A percentile compares a stretch with the other conserved stretches of the same genome.
These are phyloP conservation scores for Diphyllodes magnificus DNA, from an alignment of 2,113 vertebrate genomes.

Conservation along the genomic window DNA sequence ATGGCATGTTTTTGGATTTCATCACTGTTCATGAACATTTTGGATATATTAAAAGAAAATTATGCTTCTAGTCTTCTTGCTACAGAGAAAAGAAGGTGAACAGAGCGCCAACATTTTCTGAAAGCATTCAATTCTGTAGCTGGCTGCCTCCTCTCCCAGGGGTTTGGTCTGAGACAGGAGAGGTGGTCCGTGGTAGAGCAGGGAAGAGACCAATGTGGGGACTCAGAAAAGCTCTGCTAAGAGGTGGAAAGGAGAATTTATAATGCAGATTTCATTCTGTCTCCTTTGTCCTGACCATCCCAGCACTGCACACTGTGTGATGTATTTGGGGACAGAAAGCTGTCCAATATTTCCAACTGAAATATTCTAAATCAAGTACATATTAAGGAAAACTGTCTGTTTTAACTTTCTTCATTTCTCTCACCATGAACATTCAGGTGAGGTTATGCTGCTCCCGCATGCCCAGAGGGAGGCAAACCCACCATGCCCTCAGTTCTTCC, in stretches of 20 bases:
- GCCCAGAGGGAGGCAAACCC: neutral
- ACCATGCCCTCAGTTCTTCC: neutral
- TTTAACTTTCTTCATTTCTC: neutral
- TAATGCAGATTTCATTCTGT: fast-evolving
- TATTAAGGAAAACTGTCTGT: neutral
- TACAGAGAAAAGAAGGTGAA: neutral
- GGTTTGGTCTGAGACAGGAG: neutral
- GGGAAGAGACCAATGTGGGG: neutral
- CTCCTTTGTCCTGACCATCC: neutral
- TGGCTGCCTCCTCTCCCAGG: neutral
- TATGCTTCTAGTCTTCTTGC: neutral
- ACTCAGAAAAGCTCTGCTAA: neutral
- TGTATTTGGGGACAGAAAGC: neutral
- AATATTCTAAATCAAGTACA: neutral
- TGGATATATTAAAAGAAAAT: neutral
- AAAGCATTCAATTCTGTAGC: neutral
- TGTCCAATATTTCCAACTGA: neutral
- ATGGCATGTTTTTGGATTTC: slow-evolving; percentile 8
- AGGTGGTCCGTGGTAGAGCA: neutral
- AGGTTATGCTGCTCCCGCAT: neutral
- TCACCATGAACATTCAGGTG: neutral
- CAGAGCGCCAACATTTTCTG: fast-evolving
- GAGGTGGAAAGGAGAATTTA: neutral
- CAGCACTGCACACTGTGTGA: fast-evolving
- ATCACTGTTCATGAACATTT: neutral